phyloP scores from a whole-genome alignment of 2,797 vertebrate species.

The Otolemur crassicaudatus region DNA sequence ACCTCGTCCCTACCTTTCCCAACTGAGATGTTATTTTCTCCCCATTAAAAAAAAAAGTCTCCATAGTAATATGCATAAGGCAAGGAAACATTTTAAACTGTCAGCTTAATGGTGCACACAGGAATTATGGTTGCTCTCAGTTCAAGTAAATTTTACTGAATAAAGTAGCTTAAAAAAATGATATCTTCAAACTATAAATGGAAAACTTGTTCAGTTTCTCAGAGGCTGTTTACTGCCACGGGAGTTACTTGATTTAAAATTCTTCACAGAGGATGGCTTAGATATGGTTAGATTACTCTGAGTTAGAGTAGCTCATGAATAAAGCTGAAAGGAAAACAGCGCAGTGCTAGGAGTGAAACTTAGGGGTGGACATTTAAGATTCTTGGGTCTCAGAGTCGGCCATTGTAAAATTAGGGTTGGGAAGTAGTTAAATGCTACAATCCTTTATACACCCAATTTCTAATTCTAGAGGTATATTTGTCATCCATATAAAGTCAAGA shows the following conservation, averaged over 20 bases:
- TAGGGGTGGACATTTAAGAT: neutral
- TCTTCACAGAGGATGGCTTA: slow-evolving; percentile 14
- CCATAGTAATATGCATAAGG: slow-evolving; percentile 60
- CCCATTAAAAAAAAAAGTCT: slow-evolving; percentile 39
- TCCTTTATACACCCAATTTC: neutral
- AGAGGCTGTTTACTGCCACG: slow-evolving; percentile 32
- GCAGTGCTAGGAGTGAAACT: neutral
- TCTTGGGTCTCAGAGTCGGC: neutral
- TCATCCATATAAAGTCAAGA: neutral
- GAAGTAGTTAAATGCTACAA: neutral
- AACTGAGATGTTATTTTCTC: neutral
- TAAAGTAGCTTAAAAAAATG: slow-evolving; percentile 46
- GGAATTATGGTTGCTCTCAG: slow-evolving; percentile 50
- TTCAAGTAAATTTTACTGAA: slow-evolving; percentile 71
- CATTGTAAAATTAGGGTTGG: neutral
- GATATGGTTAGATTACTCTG: neutral
- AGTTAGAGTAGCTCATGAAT: neutral
- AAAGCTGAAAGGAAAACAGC: slow-evolving; percentile 3
- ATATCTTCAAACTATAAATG: slow-evolving; percentile 43
- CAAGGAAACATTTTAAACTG: slow-evolving; percentile 61
- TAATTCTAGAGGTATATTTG: neutral
- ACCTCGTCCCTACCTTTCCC: neutral
- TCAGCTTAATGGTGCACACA: slow-evolving; percentile 55
- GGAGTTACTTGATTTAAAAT: slow-evolving; percentile 57
- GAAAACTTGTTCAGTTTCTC: slow-evolving; percentile 56